Evolutionary conservation across 2,888 invertebrate genomes (phyloP).

Genomic region (Leucania comma): DNA sequence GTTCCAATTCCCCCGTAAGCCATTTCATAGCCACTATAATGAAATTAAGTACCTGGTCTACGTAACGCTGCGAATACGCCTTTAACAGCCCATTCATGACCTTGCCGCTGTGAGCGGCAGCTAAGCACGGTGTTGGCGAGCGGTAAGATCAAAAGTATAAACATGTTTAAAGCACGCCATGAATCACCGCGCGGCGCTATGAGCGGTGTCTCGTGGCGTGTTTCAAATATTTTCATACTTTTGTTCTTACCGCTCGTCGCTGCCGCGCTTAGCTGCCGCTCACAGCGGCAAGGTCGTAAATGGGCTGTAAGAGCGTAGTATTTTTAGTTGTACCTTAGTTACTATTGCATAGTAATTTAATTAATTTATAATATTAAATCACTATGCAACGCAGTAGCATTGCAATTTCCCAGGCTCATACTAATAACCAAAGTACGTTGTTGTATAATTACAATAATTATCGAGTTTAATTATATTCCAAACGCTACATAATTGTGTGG

Average conservation of each 20-base stretch:
- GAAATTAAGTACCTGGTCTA: slow-evolving; percentile 43
- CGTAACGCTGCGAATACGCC: slow-evolving; percentile 4
- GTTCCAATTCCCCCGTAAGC: slow-evolving; percentile 68
- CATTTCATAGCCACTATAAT: slow-evolving; percentile 51
- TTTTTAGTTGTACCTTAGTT: slow-evolving; percentile 28
- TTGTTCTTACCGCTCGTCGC: too few species aligned
- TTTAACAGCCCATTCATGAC: too few species aligned
- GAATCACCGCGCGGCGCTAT: too few species aligned
- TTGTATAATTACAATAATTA: slow-evolving; percentile 38
- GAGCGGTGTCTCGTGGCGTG: too few species aligned
- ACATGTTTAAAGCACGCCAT: too few species aligned
- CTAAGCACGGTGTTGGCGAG: too few species aligned
- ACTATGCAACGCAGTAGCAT: slow-evolving; percentile 3
- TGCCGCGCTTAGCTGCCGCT: too few species aligned
- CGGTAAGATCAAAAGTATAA: too few species aligned
- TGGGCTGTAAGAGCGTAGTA: slow-evolving; percentile 9
- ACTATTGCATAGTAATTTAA: slow-evolving; percentile 29
- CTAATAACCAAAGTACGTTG: slow-evolving; percentile 20
- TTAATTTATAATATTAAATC: slow-evolving; percentile 27
- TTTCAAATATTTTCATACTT: too few species aligned
- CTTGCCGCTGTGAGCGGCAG: too few species aligned
- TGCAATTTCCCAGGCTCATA: slow-evolving; percentile 19
- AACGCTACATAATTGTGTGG: slow-evolving; percentile 28
- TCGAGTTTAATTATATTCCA: slow-evolving; percentile 51
- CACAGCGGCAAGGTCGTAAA: too few species aligned